Conservation (phyloP, 2,113 vertebrate species). For the Okapia johnstoni region DNA sequence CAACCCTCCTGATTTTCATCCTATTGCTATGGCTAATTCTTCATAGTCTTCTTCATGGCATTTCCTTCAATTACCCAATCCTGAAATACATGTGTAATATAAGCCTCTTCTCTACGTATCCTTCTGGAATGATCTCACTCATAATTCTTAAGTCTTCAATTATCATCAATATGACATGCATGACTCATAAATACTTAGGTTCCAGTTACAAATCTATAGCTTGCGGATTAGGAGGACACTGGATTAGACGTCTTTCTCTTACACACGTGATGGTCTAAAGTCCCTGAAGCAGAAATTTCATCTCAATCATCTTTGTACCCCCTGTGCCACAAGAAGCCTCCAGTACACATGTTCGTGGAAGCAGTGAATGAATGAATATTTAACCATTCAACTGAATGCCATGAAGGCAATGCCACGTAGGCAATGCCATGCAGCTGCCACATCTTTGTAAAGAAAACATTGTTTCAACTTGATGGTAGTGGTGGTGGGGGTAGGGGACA, state of each 20-base stretch:
- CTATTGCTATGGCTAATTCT: not conserved
- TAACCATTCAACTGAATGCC: not conserved
- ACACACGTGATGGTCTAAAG: not conserved
- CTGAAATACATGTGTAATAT: not conserved
- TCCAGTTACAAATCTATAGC: not conserved
- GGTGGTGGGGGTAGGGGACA: fast-evolving
- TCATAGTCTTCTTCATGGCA: not conserved
- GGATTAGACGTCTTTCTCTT: not conserved
- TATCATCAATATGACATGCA: not conserved
- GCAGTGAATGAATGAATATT: not conserved
- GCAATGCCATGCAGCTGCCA: not conserved
- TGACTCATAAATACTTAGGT: not conserved
- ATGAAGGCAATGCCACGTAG: not conserved
- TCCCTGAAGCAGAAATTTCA: not conserved
- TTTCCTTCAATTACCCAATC: not conserved
- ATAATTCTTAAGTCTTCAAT: not conserved
- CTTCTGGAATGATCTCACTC: not conserved
- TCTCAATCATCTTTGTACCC: not conserved
- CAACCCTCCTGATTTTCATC: not conserved
- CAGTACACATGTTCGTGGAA: not conserved
- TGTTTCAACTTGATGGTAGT: not conserved
- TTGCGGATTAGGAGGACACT: not conserved
- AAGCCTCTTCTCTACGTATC: not conserved
- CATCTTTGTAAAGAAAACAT: not conserved
- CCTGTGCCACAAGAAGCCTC: not conserved